These are phyloP conservation scores for Baronia brevicornis DNA, from an alignment of 2,888 invertebrate genomes.

Conservation along the genomic window DNA sequence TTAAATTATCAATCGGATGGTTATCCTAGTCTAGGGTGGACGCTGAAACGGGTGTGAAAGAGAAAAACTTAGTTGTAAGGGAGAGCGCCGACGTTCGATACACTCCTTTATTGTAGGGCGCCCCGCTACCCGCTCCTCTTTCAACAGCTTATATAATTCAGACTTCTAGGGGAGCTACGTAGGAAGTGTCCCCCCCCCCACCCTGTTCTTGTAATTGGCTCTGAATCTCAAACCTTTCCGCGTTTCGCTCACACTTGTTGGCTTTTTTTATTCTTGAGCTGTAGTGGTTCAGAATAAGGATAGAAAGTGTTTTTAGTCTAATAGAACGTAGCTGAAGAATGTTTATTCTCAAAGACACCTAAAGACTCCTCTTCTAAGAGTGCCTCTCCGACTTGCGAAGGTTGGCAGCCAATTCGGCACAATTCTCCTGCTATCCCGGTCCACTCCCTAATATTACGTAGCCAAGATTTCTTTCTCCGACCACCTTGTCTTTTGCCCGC, in stretches of 20 bases:
- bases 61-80: constrained; percentile 30
- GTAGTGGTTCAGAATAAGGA: constrained; percentile 5
- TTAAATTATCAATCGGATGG: too few species aligned
- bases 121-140: constrained; percentile 30
- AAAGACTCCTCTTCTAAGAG: too few species aligned
- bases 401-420: too few species aligned
- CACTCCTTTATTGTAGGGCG: constrained; percentile 45
- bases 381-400: too few species aligned
- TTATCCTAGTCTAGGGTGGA: constrained; percentile 12
- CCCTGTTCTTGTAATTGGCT: constrained; percentile 43
- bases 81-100: constrained; percentile 46
- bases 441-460: too few species aligned
- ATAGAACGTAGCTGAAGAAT: too few species aligned
- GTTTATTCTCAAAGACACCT: too few species aligned
- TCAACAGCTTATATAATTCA: constrained; percentile 43
- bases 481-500: too few species aligned
- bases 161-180: constrained; percentile 33
- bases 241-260: constrained; percentile 2
- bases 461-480: too few species aligned
- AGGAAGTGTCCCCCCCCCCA: constrained; percentile 39
- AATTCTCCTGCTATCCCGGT: too few species aligned
- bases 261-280: constrained; percentile 1
- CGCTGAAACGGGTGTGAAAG: constrained; percentile 18
- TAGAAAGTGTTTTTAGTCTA: constrained; percentile 4
- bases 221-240: constrained; percentile 33